These are phyloP conservation scores for Fulica atra DNA, from an alignment of 2,113 vertebrate species.

Conservation along the genomic window DNA sequence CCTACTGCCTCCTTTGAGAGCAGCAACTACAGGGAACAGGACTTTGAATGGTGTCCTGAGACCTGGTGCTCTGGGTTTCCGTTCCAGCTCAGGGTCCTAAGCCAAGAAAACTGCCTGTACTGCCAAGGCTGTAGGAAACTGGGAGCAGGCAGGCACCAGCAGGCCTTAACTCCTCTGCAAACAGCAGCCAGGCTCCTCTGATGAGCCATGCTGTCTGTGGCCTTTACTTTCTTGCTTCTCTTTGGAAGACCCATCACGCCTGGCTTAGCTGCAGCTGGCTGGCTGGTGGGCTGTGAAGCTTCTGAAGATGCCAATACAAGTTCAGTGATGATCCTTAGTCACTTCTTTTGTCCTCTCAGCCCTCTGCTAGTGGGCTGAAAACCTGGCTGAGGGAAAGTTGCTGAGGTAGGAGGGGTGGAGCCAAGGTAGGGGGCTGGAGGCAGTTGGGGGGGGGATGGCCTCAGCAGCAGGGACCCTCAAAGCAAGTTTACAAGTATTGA, in stretches of 20 bases:
- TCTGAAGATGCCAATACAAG: not conserved
- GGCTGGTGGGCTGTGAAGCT: not conserved
- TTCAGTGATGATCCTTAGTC: not conserved
- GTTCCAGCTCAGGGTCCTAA: constrained; percentile 26
- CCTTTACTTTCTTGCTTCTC: not conserved
- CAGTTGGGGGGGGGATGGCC: not conserved
- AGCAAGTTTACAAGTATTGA: not conserved
- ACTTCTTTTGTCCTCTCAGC: not conserved
- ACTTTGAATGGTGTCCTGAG: constrained; percentile 43
- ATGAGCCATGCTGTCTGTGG: not conserved
- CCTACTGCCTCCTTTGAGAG: constrained; percentile 22
- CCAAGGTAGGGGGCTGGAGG: not conserved
- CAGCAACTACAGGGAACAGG: not conserved
- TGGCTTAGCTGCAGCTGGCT: not conserved
- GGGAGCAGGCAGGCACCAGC: fast-evolving
- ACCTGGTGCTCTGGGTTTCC: constrained; percentile 16
- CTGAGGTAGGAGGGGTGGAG: not conserved
- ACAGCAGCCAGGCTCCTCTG: not conserved
- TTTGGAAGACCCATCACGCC: not conserved
- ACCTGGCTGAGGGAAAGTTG: not conserved
- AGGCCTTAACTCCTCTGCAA: not conserved
- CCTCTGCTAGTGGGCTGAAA: not conserved
- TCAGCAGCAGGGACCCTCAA: not conserved
- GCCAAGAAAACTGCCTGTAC: constrained; percentile 65
- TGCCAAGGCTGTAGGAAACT: constrained; percentile 12